Conservation (phyloP, 2,888 invertebrate species). For the Pterobdella sp. region DNA sequence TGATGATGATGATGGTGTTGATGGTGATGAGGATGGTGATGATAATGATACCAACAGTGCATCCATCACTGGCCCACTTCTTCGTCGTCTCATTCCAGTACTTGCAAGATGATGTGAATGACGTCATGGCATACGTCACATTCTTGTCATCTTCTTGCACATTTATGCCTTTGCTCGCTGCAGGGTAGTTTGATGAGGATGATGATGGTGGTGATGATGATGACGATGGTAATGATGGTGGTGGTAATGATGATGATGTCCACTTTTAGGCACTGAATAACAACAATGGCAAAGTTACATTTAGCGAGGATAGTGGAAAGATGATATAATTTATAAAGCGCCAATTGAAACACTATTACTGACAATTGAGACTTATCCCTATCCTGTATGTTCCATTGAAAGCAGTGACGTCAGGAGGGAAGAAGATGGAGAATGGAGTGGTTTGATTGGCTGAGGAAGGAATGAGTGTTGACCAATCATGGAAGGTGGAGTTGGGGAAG, state of each 20-base stretch:
- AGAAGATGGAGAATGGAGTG: slow-evolving; percentile 43
- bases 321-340: no score
- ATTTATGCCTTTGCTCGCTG: background rate
- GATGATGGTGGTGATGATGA: no score
- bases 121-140: slow-evolving; percentile 43
- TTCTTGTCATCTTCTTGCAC: slow-evolving; percentile 33
- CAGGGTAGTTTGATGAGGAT: no score
- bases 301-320: no score
- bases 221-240: no score
- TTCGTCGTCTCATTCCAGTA: slow-evolving; percentile 45
- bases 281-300: no score
- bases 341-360: no score
- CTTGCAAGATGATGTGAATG: slow-evolving; percentile 44
- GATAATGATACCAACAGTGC: slow-evolving; percentile 24
- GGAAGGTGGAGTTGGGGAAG: slow-evolving; percentile 46
- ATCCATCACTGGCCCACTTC: slow-evolving; percentile 41
- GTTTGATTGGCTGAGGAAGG: slow-evolving; percentile 36
- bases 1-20: background rate
- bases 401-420: slow-evolving; percentile 42
- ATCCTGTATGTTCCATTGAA: slow-evolving; percentile 47
- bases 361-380: slow-evolving; percentile 44
- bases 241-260: no score
- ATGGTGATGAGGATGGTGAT: no score
- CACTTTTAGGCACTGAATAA: no score
- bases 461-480: slow-evolving; percentile 41